Conservation (phyloP, 2,888 invertebrate species). For the Hydroisotoma schaefferi region DNA sequence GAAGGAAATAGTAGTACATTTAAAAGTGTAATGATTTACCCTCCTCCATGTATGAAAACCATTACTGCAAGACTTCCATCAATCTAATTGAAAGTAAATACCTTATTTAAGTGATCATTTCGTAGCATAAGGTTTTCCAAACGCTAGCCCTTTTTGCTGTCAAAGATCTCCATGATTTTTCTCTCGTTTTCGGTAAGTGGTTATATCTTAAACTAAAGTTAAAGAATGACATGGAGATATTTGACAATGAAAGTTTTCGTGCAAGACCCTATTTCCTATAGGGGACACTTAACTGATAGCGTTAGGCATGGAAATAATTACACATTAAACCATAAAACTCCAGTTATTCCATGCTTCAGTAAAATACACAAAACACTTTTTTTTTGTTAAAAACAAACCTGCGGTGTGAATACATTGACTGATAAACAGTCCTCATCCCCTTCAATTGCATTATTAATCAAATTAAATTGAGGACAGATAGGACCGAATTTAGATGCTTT, state of each 20-base stretch:
- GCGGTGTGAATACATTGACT: conserved; percentile 34
- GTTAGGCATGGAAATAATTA: background rate
- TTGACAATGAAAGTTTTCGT: too few species aligned
- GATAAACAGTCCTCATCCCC: conserved; percentile 35
- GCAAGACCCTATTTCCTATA: too few species aligned
- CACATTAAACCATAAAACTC: background rate
- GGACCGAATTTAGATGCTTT: conserved; percentile 26
- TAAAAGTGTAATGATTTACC: conserved; percentile 4
- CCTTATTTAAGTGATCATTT: background rate
- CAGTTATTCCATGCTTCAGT: background rate
- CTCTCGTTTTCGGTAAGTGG: too few species aligned
- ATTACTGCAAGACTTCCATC: conserved; percentile 15
- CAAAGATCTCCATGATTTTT: too few species aligned
- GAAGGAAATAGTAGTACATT: background rate
- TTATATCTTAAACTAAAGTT: too few species aligned
- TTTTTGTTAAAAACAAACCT: conserved; percentile 18
- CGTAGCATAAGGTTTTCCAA: too few species aligned
- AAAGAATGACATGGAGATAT: too few species aligned
- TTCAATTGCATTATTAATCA: conserved; percentile 5
- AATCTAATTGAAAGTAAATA: conserved; percentile 3
- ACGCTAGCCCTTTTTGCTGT: too few species aligned
- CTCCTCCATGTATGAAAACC: conserved; percentile 29
- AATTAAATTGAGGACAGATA: conserved; percentile 30
- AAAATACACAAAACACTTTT: conserved; percentile 1
- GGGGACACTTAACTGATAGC: background rate